Base-by-base conservation (phyloP, 2,797 vertebrate species). In the Platyrinchus mystaceus region DNA sequence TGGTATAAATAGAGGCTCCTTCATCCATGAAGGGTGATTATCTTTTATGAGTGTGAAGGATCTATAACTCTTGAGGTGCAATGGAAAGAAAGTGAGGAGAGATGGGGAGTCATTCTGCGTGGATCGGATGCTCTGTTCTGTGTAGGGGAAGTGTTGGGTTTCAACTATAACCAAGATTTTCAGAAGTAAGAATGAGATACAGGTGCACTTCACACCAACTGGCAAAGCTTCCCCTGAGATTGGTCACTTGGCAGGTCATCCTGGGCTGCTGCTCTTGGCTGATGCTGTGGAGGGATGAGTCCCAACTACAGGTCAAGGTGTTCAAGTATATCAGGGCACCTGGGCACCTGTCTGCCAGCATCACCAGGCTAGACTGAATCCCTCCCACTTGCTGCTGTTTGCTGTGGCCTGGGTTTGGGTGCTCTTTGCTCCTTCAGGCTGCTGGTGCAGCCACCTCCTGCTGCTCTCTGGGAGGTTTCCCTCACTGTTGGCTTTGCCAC, bases 21-120 rank as follows among this genome's bases (percentile, higher is more conserved):
- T 97, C 97, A 97, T 95, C 97, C 96, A 95, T 97, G 97, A 97
- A 97, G 97, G 97, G 96, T 96, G 96, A 97, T 97, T 97, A 96
- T 96, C 97, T 97, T 97, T 97, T 97, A 97, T 87, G 96, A 94
- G 91, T 87, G 88, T 90, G 84, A 74, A 87, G 77, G 94, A 93
- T 84, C 92, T 90, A 94, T 97, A 96, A 96, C 95, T 97, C 96
- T 93, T 60, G 90, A 93, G 95, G 94, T 96, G 86, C 89, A 74
- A 43, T 41, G 82, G 93, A 91, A 86, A 94, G 84, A 55, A 95
- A 89, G 93, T 27, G 86, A 95, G 90, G 87, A 86, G 86, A 95
- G 82, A 67, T 15, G 56, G 87, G 88, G 71, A 93, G 82, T 83
- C 5, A 7, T 77, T 75, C 86, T 50, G 82, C 23, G 2, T 16